phyloP scores from a whole-genome alignment of 2,888 invertebrate species.

The Tetrapedia diversipes region DNA sequence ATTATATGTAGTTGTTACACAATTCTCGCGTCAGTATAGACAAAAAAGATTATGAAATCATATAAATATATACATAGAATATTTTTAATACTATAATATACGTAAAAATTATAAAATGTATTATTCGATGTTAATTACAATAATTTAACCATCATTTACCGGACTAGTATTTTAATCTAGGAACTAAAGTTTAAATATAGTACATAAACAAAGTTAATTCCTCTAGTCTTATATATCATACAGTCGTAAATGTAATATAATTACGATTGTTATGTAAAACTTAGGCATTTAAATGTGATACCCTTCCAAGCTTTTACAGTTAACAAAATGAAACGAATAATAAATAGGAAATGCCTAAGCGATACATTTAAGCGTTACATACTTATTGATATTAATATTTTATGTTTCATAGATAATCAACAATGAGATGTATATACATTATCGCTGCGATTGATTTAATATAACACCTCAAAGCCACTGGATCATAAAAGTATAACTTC shows the following conservation, averaged over 20 bases:
- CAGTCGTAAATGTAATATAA: conserved; percentile 42
- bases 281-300: conserved; percentile 45
- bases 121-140: conserved; percentile 54
- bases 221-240: conserved; percentile 40
- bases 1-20: conserved; percentile 67
- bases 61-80: conserved; percentile 62
- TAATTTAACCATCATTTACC: conserved; percentile 56
- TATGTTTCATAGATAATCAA: conserved; percentile 35
- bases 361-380: conserved; percentile 45
- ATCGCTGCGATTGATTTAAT: conserved; percentile 41
- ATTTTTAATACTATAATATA: conserved; percentile 47
- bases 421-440: conserved; percentile 57
- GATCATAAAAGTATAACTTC: conserved; percentile 45
- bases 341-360: conserved; percentile 43
- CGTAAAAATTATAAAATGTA: conserved; percentile 67
- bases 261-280: conserved; percentile 38
- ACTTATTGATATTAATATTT: conserved; percentile 34
- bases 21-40: conserved; percentile 61
- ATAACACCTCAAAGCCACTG: conserved; percentile 55
- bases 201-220: conserved; percentile 55
- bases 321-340: not conserved
- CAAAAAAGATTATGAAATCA: conserved; percentile 53
- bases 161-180: conserved; percentile 56
- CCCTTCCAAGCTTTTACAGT: not conserved
- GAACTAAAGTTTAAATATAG: conserved; percentile 63